phyloP scores from a whole-genome alignment of 2,113 vertebrate species.

The Poecile atricapillus region DNA sequence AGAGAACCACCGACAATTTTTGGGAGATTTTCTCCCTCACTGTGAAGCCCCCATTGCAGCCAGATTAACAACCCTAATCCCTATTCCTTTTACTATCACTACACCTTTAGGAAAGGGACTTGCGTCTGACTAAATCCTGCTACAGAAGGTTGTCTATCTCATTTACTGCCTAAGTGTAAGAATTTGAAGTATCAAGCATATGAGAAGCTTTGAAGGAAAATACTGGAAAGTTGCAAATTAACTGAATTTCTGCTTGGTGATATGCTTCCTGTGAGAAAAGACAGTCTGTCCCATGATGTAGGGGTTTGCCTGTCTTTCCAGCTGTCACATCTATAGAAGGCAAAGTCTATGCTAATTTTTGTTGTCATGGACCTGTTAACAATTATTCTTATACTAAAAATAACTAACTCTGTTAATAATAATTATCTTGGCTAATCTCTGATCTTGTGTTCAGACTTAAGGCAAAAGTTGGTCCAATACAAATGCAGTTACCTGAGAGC shows the following conservation, averaged over 20 bases:
- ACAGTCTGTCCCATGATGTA: background rate
- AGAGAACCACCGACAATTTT: background rate
- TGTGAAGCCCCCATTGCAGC: constrained; percentile 5
- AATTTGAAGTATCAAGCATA: constrained; percentile 39
- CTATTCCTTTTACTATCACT: constrained; percentile 2
- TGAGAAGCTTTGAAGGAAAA: constrained; percentile 47
- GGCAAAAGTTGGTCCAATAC: background rate
- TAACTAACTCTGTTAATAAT: background rate
- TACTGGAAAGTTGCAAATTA: constrained; percentile 27
- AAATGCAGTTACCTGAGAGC: background rate
- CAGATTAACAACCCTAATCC: constrained; percentile 40
- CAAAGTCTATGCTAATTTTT: background rate
- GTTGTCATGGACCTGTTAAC: background rate
- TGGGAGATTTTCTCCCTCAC: background rate
- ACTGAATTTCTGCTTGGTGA: constrained; percentile 14
- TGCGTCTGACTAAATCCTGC: constrained; percentile 39
- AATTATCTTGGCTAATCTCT: background rate
- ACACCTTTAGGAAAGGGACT: constrained; percentile 20
- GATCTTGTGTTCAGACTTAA: background rate
- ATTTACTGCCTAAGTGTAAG: constrained; percentile 45
- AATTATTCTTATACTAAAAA: background rate
- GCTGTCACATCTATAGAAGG: background rate
- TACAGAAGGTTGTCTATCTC: constrained; percentile 34
- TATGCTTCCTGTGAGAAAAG: background rate
- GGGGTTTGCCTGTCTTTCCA: background rate